Conservation (phyloP, 2,113 vertebrate genomes). For the Myotis lucifugus region DNA sequence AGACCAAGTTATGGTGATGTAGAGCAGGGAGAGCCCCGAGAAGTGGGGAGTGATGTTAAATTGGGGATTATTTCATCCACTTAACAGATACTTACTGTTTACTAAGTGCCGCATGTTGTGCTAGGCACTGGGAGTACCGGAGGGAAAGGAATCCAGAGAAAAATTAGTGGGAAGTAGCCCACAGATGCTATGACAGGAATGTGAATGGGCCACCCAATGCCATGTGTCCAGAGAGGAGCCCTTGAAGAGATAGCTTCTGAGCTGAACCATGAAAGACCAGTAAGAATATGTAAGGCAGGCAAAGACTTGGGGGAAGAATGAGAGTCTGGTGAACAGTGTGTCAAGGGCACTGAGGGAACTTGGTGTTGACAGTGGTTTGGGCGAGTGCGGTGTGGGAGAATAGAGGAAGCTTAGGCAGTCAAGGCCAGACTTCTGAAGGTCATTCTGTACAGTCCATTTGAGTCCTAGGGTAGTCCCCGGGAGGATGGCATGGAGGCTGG, state of each 20-base stretch:
- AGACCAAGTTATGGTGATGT: not conserved
- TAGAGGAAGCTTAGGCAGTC: accelerated
- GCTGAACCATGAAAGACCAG: not conserved
- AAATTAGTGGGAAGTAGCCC: not conserved
- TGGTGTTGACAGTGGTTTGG: accelerated
- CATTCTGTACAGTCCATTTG: too few species aligned
- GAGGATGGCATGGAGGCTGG: not conserved
- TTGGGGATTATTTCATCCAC: not conserved
- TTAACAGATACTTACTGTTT: not conserved
- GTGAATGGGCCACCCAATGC: not conserved
- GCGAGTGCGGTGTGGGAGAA: not conserved
- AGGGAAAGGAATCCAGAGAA: not conserved
- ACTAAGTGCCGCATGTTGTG: not conserved
- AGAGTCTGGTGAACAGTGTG: accelerated
- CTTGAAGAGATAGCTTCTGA: not conserved
- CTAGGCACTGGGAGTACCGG: not conserved
- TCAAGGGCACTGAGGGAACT: not conserved
- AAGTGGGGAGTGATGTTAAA: not conserved
- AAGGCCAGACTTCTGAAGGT: not conserved
- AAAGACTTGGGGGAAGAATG: not conserved
- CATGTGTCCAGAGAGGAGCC: not conserved
- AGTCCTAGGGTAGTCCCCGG: not conserved
- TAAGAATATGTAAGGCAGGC: not conserved
- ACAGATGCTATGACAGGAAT: not conserved
- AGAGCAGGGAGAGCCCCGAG: not conserved